Base-by-base conservation (phyloP, 2,797 vertebrate genomes). In the Nyctibius grandis region DNA sequence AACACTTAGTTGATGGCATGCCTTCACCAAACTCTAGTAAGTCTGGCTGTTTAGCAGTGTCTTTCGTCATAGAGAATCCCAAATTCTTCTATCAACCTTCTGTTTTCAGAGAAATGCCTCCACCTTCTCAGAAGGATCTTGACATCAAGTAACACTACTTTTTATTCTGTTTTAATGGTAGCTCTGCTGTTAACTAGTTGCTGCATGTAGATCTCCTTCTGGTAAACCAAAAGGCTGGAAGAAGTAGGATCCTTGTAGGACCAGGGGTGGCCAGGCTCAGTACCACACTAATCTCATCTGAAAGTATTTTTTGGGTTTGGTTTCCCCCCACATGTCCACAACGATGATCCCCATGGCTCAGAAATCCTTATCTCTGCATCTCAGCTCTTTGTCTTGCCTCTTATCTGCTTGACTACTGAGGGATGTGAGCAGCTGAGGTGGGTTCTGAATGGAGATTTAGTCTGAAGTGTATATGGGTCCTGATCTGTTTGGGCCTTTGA, bases 301-400 rank as follows among this genome's bases (percentile, higher is more conserved):
- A 38, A 75, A 65, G 22, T 6, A 1, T 10, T 33, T 33, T 56
- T 50, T 48, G 6, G 14, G 20, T 84, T 68, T 59, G 28, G 4
- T 50, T 69, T 6, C 7, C 13, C 34, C 21, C 4, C 3, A 2
- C 11, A 23, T 2, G 3, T n/a, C n/a, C 50, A 4, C 33, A 34
- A 0, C 0, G 0, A 7, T 54, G 28, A 21, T 38, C 36, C 29
- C 15, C 16, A 2, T 19, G 36, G 29, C 48, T 33, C 48, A 60
- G 34, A 33, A 33, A 9, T 40, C 36, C 65, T 67, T 38, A 12
- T 34, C 34, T 92, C 45, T 68, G 50, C 31, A 17, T 42, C 59
- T 59, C 1, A 0, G 20, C 29, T 11, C 40, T 56, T 56, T 17
- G 18, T 64, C 50, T 36, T 64, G 34, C 45, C 33, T 42, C 34